Conservation (phyloP, 2,113 vertebrate species). For the Lepisosteus osseus region DNA sequence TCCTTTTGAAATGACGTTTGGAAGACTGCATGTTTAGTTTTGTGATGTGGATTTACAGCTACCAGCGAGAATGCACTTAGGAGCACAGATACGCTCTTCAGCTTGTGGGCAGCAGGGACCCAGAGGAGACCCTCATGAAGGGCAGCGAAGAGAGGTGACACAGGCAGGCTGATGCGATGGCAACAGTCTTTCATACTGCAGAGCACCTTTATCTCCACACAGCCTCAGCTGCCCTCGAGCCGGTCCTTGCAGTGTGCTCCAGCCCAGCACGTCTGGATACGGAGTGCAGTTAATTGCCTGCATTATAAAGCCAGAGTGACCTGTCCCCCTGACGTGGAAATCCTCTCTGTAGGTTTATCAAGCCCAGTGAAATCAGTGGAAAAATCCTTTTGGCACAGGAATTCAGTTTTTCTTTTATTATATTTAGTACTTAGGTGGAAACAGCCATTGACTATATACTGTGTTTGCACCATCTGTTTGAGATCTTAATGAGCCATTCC, state of each 20-base stretch:
- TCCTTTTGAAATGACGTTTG: conserved; percentile 50
- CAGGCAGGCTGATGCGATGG: too few relatives aligned
- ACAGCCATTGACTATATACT: too few relatives aligned
- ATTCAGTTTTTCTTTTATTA: too few relatives aligned
- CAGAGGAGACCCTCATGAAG: too few relatives aligned
- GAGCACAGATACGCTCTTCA: too few relatives aligned
- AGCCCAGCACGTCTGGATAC: not conserved
- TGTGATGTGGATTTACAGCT: not conserved
- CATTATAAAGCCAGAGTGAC: not conserved
- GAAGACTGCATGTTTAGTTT: conserved; percentile 20
- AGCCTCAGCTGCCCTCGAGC: not conserved
- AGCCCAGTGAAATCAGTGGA: not conserved
- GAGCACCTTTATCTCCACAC: not conserved
- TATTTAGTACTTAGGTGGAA: too few relatives aligned
- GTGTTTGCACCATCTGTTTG: too few relatives aligned
- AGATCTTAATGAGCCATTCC: too few relatives aligned
- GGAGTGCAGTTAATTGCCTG: not conserved
- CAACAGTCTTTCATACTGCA: too few relatives aligned
- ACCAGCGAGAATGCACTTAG: too few relatives aligned
- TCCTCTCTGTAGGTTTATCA: not conserved
- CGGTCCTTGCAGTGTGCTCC: not conserved
- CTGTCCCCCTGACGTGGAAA: not conserved
- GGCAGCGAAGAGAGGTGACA: too few relatives aligned
- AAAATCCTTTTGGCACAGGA: not conserved
- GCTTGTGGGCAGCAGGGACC: too few relatives aligned